Evolutionary conservation across 2,113 vertebrate species (phyloP), one percentile per base, ranked within the genome.

Genomic region (Varanus komodoensis): DNA sequence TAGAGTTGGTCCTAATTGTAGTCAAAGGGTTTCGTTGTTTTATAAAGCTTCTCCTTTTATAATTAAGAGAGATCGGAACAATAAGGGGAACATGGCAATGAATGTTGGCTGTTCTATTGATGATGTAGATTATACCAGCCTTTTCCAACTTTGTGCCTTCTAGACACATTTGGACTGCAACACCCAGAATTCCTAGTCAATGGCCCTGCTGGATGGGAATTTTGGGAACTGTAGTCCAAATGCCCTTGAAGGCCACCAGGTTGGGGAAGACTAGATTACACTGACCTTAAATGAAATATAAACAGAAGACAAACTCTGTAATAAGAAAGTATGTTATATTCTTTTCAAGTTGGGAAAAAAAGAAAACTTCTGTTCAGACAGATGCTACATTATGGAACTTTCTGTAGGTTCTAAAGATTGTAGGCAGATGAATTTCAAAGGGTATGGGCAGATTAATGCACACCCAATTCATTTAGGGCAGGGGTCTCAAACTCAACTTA

Each of bases 1-100:
- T 87, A 95, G 77, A 94, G 92, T 93, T 94, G 86, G 32, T 88
- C 29, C 57, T 96, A 95, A 94, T 96, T 95, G 89, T 95, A 94
- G 88, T 91, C 88, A 94, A 91, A 94, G 67, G 75, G 82, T 89
- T 92, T 93, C 90, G 93, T 95, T 85, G 92, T 93, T 90, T 88
- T 90, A 92, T 90, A 54, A 86, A 92, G 90, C 89, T 94, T 57
- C 86, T 91, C 4, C 89, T 81, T 90, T 85, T 69, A 71, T 84
- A 79, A 79, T n/a, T 90, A 32, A 80, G 83, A 90, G 84, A 93
- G 82, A 91, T 89, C 79, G 86, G 91, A 90, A 17, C 64, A 93
- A 85, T 94, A 64, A 92, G 94, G 92, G 89, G 90, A 89, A 71
- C 81, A 48, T 86, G 89, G 25, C 91, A 82, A 77, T 88, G 87